phyloP scores from a whole-genome alignment of 2,797 vertebrate species.

The Mus caroli region DNA sequence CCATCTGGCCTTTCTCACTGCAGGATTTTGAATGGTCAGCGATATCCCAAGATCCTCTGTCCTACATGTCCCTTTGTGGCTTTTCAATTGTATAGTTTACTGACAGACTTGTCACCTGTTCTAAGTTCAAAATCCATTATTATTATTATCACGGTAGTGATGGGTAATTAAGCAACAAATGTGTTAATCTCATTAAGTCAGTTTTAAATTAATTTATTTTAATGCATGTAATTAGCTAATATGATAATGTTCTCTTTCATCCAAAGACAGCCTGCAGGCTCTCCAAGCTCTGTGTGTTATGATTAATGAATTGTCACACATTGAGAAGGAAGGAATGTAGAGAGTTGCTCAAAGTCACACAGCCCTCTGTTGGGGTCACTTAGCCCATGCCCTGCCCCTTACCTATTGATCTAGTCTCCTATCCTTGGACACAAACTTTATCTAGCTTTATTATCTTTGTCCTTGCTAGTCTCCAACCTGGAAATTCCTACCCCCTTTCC shows the following conservation, averaged over 20 bases:
- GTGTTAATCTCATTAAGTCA: slow-evolving; percentile 75
- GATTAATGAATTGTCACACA: slow-evolving; percentile 33
- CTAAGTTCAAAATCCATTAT: slow-evolving; percentile 51
- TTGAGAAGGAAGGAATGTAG: not conserved
- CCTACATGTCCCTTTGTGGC: not conserved
- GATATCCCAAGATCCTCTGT: not conserved
- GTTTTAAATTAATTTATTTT: slow-evolving; percentile 84
- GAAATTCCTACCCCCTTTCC: not conserved
- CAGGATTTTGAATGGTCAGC: not conserved
- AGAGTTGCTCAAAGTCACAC: slow-evolving; percentile 34
- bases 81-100: not conserved
- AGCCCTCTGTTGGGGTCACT: not conserved
- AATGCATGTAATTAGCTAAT: slow-evolving; percentile 80
- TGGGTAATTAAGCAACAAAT: slow-evolving; percentile 80
- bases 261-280: slow-evolving; percentile 68
- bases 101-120: slow-evolving; percentile 67
- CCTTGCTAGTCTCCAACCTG: fast-evolving
- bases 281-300: not conserved
- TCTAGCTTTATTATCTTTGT: not conserved
- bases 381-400: not conserved
- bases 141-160: slow-evolving; percentile 62
- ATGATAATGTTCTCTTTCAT: slow-evolving; percentile 76
- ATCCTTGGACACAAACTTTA: not conserved
- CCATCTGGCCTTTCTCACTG: not conserved
- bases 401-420: fast-evolving